Evolutionary conservation across 2,113 vertebrate genomes (phyloP).

Genomic region (Hepsetus odoe): DNA sequence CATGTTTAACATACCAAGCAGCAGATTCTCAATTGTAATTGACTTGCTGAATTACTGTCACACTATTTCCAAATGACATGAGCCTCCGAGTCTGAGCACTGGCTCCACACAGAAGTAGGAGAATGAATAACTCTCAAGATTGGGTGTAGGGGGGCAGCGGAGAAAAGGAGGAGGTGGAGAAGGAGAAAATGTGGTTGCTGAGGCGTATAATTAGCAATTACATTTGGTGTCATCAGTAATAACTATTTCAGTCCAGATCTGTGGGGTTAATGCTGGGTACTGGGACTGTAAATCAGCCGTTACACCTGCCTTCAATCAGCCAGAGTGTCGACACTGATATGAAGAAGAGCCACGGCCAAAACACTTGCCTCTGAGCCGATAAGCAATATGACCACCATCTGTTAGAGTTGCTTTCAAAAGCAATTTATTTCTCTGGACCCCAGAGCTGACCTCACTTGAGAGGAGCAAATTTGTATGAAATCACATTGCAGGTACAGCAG

Average conservation of each 20-base stretch:
- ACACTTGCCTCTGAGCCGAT: slow-evolving; percentile 76
- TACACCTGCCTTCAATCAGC: slow-evolving; percentile 91
- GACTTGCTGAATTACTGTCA: slow-evolving; percentile 85
- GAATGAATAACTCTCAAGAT: slow-evolving; percentile 86
- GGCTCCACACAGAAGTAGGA: slow-evolving; percentile 73
- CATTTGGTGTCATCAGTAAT: slow-evolving; percentile 95
- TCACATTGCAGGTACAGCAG: slow-evolving; percentile 52
- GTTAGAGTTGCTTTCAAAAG: slow-evolving; percentile 79
- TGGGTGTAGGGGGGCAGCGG: slow-evolving; percentile 68
- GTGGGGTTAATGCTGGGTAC: slow-evolving; percentile 86
- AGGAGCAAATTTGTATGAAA: slow-evolving; percentile 71
- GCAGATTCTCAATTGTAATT: slow-evolving; percentile 83
- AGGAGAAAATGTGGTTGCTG: slow-evolving; percentile 87
- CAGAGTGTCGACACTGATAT: slow-evolving; percentile 72
- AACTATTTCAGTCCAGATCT: slow-evolving; percentile 94
- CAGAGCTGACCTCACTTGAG: slow-evolving; percentile 72
- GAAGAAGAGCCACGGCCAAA: slow-evolving; percentile 75
- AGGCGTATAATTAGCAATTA: slow-evolving; percentile 99
- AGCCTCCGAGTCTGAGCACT: slow-evolving; percentile 80
- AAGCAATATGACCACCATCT: slow-evolving; percentile 86
- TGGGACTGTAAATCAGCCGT: slow-evolving; percentile 89
- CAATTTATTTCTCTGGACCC: slow-evolving; percentile 82
- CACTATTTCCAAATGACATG: slow-evolving; percentile 74
- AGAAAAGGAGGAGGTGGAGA: slow-evolving; percentile 67
- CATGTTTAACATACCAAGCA: slow-evolving; percentile 71